A percentile compares a stretch with the other conserved stretches of the same genome.
These are phyloP conservation scores for Poeciliopsis paucimaculata DNA, from an alignment of 2,797 vertebrate genomes.

Conservation along the genomic window DNA sequence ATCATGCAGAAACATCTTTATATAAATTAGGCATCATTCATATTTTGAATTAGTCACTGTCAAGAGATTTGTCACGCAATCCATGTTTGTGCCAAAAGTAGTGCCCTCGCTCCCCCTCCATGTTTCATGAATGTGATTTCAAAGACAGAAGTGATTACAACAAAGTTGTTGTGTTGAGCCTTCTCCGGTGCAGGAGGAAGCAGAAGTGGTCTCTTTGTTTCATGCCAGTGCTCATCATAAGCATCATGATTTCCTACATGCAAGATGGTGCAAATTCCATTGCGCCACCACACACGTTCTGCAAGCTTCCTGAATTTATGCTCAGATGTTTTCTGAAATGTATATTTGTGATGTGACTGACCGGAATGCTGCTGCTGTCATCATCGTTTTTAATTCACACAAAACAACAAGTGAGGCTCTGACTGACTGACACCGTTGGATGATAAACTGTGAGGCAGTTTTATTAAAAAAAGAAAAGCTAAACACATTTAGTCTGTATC, in stretches of 20 bases:
- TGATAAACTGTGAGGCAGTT: not conserved
- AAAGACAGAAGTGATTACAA: conserved; percentile 68
- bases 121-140: conserved; percentile 36
- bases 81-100: conserved; percentile 10
- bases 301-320: conserved; percentile 51
- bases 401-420: conserved; percentile 1
- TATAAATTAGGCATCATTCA: conserved; percentile 2
- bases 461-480: not conserved
- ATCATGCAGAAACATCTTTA: not conserved
- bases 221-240: conserved; percentile 53
- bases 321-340: conserved; percentile 6
- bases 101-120: not conserved
- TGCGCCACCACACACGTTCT: conserved; percentile 40
- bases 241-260: conserved; percentile 60
- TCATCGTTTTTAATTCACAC: not conserved
- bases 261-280: conserved; percentile 65
- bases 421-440: not conserved
- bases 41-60: conserved; percentile 17
- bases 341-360: not conserved
- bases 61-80: conserved; percentile 14
- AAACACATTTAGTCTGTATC: no score
- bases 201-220: conserved; percentile 72
- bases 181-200: conserved; percentile 61
- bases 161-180: conserved; percentile 54
- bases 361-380: not conserved